phyloP scores from a whole-genome alignment of 2,888 invertebrate species.

The Macrophya alboannulata region DNA sequence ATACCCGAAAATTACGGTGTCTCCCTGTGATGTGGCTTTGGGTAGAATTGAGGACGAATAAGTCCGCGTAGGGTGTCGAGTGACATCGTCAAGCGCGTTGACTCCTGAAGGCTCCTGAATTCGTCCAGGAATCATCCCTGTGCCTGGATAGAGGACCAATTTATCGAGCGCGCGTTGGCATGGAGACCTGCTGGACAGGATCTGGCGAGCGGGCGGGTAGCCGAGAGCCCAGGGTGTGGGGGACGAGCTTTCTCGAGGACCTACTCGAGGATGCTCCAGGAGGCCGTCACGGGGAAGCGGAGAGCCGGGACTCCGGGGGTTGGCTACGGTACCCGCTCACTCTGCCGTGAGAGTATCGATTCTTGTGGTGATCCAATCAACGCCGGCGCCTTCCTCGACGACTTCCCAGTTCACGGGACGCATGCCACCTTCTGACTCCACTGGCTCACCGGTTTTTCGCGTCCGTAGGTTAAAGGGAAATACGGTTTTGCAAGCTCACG shows the following conservation, averaged over 20 bases:
- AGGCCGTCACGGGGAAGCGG: constrained; percentile 78
- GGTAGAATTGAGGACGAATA: background rate
- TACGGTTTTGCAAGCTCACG: background rate
- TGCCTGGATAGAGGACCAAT: constrained; percentile 72
- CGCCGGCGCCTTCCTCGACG: constrained; percentile 76
- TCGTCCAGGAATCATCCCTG: constrained; percentile 44
- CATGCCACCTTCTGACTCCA: constrained; percentile 43
- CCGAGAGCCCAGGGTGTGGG: constrained; percentile 75
- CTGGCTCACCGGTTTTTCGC: constrained; percentile 23
- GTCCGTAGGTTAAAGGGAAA: background rate
- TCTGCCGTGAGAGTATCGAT: constrained; percentile 74
- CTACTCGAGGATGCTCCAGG: constrained; percentile 78
- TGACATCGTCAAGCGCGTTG: constrained; percentile 40
- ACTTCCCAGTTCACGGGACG: constrained; percentile 64
- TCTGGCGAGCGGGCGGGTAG: constrained; percentile 74
- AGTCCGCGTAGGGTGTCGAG: constrained; percentile 32
- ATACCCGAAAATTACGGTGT: background rate
- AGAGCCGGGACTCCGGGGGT: constrained; percentile 58
- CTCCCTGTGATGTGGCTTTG: constrained; percentile 36
- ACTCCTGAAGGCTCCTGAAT: constrained; percentile 47
- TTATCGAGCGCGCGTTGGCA: constrained; percentile 80
- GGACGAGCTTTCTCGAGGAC: constrained; percentile 54
- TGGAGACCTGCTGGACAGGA: constrained; percentile 79
- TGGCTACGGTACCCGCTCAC: constrained; percentile 53
- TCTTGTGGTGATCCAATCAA: constrained; percentile 79